Percentiles rank a stretch among this genome's conserved stretches.
Conservation (phyloP, 1,140 invertebrate genomes). For the Cherax destructor region DNA sequence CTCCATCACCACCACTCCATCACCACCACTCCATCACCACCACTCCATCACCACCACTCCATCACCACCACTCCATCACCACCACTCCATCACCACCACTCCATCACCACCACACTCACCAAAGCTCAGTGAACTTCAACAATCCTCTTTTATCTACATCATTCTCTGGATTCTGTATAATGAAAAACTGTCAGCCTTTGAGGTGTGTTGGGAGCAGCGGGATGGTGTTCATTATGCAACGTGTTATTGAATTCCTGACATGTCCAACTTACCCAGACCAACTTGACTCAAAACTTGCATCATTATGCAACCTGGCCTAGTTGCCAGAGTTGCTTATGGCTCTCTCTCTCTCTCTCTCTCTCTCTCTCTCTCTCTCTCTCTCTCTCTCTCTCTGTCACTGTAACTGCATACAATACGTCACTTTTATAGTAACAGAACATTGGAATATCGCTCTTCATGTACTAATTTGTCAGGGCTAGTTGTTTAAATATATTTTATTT, state of each 20-base stretch:
- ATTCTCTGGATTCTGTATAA: constrained; percentile 17
- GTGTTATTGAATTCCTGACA: constrained; percentile 53
- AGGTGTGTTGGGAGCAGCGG: background rate
- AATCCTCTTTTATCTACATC: constrained; percentile 25
- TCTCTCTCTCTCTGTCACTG: too few species aligned
- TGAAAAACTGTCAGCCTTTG: constrained; percentile 29
- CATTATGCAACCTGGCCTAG: constrained; percentile 10
- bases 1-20: background rate
- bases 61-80: background rate
- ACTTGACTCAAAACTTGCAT: constrained; percentile 28
- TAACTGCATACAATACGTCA: too few species aligned
- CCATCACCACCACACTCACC: background rate
- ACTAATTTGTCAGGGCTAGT: too few species aligned
- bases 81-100: background rate
- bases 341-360: too few species aligned
- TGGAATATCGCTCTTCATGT: too few species aligned
- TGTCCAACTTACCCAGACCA: constrained; percentile 40
- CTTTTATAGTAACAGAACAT: too few species aligned
- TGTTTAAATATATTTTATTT: too few species aligned
- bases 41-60: background rate
- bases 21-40: background rate
- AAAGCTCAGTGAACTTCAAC: background rate
- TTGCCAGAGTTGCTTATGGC: background rate
- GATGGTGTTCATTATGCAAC: constrained; percentile 41
- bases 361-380: too few species aligned